These are phyloP conservation scores for Colinus virginianus DNA, from an alignment of 2,113 vertebrate species.

Conservation along the genomic window DNA sequence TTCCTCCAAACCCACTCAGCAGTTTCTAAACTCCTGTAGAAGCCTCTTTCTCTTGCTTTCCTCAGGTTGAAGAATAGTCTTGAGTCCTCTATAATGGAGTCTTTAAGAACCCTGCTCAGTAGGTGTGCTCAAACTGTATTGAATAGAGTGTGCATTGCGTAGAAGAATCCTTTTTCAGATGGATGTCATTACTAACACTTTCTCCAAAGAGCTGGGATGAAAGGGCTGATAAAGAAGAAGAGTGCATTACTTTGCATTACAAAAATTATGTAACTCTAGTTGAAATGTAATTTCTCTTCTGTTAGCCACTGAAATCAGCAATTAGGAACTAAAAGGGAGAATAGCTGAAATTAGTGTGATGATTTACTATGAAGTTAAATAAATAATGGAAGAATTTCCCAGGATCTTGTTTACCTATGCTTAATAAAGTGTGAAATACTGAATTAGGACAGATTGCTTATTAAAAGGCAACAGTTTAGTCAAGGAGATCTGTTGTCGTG, in stretches of 20 bases:
- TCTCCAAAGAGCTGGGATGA: neutral
- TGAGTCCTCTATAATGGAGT: neutral
- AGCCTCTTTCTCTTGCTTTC: neutral
- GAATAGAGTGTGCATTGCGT: neutral
- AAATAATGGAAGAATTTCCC: neutral
- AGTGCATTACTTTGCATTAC: neutral
- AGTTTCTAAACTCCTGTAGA: neutral
- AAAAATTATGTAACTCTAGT: neutral
- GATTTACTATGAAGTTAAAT: neutral
- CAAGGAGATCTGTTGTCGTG: constrained; percentile 25
- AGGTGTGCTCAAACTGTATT: neutral
- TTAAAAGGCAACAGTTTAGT: constrained; percentile 7
- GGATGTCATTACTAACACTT: neutral
- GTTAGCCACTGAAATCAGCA: neutral
- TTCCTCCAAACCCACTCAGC: neutral
- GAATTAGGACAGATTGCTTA: constrained; percentile 15
- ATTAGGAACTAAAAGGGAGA: neutral
- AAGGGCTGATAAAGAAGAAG: neutral
- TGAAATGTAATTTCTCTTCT: neutral
- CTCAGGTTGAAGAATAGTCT: neutral
- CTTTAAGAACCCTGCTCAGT: neutral
- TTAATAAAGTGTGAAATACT: constrained; percentile 4
- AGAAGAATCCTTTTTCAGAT: neutral
- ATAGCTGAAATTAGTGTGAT: neutral
- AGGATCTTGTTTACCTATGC: neutral